These are phyloP conservation scores for Cydia pomonella DNA, from an alignment of 1,140 invertebrate species.

Conservation along the genomic window DNA sequence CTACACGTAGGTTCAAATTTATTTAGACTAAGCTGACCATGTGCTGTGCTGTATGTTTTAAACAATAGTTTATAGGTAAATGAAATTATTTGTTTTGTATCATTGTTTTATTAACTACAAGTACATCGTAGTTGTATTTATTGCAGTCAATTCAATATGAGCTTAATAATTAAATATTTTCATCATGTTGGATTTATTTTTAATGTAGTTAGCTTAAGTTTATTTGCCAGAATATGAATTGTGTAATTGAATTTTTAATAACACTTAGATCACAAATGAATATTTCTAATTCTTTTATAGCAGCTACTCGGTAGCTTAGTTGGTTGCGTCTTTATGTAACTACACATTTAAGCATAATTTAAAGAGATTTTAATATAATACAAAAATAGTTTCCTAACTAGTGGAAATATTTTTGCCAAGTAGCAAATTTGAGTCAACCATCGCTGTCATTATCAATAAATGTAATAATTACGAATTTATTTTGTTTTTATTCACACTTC, in stretches of 20 bases:
- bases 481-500: conserved; percentile 51
- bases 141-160: conserved; percentile 72
- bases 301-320: conserved; percentile 70
- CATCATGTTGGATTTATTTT: conserved; percentile 54
- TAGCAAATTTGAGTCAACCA: conserved; percentile 78
- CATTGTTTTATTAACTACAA: conserved; percentile 61
- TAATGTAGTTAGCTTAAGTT: conserved; percentile 50
- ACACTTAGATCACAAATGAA: conserved; percentile 67
- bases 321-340: conserved; percentile 69
- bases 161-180: conserved; percentile 61
- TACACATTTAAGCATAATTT: conserved; percentile 62
- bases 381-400: conserved; percentile 75
- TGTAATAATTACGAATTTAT: conserved; percentile 71
- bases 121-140: conserved; percentile 67
- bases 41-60: conserved; percentile 81
- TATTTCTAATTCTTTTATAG: conserved; percentile 67
- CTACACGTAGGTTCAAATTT: conserved; percentile 69
- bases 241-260: conserved; percentile 54
- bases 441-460: conserved; percentile 80
- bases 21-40: conserved; percentile 77
- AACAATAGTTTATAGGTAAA: conserved; percentile 70
- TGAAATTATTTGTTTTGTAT: conserved; percentile 75
- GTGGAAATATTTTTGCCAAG: conserved; percentile 79
- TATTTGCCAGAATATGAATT: conserved; percentile 59
- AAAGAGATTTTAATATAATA: conserved; percentile 78